Percentiles rank a stretch among this genome's conserved stretches.
Evolutionary conservation across 2,113 vertebrate species (phyloP).

Genomic region (Pogonocichla stellata): DNA sequence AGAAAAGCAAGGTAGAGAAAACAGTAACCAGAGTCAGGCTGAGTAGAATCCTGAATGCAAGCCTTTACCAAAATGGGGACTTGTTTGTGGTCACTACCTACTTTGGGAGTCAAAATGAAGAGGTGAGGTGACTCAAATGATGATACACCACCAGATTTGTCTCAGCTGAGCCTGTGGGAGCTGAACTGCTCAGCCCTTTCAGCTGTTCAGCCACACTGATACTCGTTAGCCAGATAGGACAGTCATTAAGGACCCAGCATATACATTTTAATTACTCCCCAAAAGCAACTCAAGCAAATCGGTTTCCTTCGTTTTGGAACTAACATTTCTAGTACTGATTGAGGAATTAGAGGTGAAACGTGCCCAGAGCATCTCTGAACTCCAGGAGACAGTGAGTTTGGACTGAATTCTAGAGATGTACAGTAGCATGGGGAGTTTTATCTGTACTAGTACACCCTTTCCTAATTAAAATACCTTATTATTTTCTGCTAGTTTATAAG

Average conservation of each 20-base stretch:
- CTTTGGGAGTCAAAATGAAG: neutral
- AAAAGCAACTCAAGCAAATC: neutral
- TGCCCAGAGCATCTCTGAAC: neutral
- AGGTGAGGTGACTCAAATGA: neutral
- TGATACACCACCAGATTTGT: neutral
- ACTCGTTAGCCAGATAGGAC: neutral
- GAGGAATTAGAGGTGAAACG: neutral
- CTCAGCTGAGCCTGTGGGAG: neutral
- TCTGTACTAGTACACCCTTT: neutral
- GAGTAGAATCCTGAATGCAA: neutral
- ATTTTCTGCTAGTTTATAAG: constrained; percentile 11
- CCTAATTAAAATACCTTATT: constrained; percentile 41
- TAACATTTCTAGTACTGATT: neutral
- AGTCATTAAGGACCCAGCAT: neutral
- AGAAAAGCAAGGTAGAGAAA: neutral
- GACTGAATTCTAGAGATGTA: neutral
- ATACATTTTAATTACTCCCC: neutral
- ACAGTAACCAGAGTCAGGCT: neutral
- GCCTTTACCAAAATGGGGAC: neutral
- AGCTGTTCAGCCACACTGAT: neutral
- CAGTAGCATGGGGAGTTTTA: constrained; percentile 34
- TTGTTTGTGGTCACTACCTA: accelerated
- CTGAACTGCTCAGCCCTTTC: neutral
- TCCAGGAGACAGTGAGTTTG: neutral
- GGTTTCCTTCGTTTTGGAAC: neutral